These are phyloP conservation scores for Astropecten irregularis DNA, from an alignment of 53 echinoderm and acorn worm species.

Conservation along the genomic window DNA sequence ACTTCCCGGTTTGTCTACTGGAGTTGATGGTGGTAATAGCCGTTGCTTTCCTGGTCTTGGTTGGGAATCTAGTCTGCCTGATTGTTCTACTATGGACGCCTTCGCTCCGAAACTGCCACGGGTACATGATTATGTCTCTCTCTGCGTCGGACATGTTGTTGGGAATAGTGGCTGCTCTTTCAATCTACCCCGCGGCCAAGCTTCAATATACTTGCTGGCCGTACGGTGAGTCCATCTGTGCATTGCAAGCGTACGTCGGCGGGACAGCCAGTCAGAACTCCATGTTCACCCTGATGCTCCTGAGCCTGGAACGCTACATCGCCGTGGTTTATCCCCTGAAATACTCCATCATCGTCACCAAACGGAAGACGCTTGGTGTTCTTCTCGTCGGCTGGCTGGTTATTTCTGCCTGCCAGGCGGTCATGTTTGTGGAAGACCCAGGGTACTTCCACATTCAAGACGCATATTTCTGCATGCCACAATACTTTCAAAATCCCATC, in stretches of 20 bases:
- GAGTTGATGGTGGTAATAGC: slow-evolving; percentile 9
- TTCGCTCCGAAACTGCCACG: slow-evolving; percentile 31
- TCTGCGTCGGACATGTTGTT: slow-evolving; percentile 3
- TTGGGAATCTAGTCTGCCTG: neutral
- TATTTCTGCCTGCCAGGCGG: neutral
- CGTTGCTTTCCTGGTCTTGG: neutral
- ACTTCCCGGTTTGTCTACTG: neutral
- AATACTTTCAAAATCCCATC: neutral
- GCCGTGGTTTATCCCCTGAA: slow-evolving; percentile 8
- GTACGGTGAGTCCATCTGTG: slow-evolving; percentile 24
- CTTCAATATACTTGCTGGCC: slow-evolving; percentile 1
- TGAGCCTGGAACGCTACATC: slow-evolving; percentile 30
- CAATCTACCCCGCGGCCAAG: slow-evolving; percentile 19
- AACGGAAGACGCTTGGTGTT: neutral
- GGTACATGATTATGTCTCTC: slow-evolving; percentile 23
- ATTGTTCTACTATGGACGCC: neutral
- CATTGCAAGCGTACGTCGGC: neutral
- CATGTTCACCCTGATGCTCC: neutral
- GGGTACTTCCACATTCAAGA: neutral
- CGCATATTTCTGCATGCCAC: neutral
- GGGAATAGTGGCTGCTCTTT: neutral
- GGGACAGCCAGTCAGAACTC: neutral
- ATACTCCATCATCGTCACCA: slow-evolving; percentile 14
- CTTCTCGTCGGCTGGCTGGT: neutral
- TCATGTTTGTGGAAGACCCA: neutral